Base-by-base conservation (phyloP, 2,113 vertebrate species). In the Propithecus coquereli region DNA sequence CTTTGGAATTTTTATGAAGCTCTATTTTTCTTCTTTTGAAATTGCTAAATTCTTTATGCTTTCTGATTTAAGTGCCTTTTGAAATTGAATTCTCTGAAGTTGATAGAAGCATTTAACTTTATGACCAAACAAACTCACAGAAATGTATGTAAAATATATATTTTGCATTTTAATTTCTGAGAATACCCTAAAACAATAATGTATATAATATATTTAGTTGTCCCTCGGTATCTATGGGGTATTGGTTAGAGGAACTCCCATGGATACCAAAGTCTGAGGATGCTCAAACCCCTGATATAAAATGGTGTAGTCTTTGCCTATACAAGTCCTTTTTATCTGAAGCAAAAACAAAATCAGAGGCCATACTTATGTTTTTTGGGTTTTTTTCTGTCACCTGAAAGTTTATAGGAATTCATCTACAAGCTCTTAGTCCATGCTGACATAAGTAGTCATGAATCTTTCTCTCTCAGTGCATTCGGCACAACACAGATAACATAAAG, bases 51-150 rank as follows among this genome's bases (percentile, higher is more conserved):
- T 40, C 27, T 94, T 98, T 87, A 84, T 87, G 86, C 70, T 95
- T 85, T 88, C 77, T 80, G 54, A 97, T 50, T 94, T 94, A 96
- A 96, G 76, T 83, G 66, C 32, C 40, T 96, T 95, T 86, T 93
- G 81, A 95, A 95, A 92, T 81, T 94, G 77, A 88, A 71, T 77
- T 92, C 65, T 87, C 1, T 8, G 47, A 94, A 88, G 65, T 85
- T 91, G 47, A 91, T 27, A 50, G 94, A 95, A 85, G 61, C 73
- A 91, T 65, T 96, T 88, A 94, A 90, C 52, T 97, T 92, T 90
- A 97, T 83, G 73, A 94, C 89, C 87, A 90, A 96, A 90, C 76
- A 10, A 68, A 2, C 11, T 47, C 14, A 59, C 61, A 93, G 80
- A 94, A 81, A 90, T 34, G 74, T 63, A 81, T 59, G 30, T 63